phyloP scores from a whole-genome alignment of 1,140 invertebrate species.

The Anoplolepis gracilipes region DNA sequence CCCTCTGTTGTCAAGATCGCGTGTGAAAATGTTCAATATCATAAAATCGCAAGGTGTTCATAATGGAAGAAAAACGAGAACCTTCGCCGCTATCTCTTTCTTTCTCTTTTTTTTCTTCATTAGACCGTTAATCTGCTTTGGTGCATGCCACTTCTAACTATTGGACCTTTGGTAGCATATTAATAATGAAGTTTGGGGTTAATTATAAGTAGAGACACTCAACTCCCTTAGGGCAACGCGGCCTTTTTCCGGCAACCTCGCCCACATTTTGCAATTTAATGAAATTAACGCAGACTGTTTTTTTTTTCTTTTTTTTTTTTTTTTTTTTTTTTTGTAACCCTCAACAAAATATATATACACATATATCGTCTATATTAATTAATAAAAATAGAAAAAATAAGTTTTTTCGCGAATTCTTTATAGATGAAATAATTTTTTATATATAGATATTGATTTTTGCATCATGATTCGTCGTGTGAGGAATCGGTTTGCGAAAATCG shows the following conservation, averaged over 20 bases:
- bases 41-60: background rate
- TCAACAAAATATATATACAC: background rate
- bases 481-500: background rate
- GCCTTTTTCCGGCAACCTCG: slow-evolving; percentile 1
- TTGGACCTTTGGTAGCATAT: slow-evolving; percentile 6
- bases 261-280: slow-evolving; percentile 9
- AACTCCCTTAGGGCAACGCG: background rate
- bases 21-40: slow-evolving; percentile 1
- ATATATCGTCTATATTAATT: background rate
- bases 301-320: background rate
- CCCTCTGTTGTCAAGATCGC: background rate
- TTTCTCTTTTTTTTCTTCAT: background rate
- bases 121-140: slow-evolving; percentile 32
- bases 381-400: background rate
- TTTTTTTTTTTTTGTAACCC: background rate
- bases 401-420: background rate
- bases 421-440: background rate
- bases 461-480: background rate
- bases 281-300: background rate
- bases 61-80: background rate
- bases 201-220: slow-evolving; percentile 22
- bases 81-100: background rate
- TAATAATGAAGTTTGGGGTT: slow-evolving; percentile 34
- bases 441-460: background rate
- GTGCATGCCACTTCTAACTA: slow-evolving; percentile 4